Conservation (phyloP, 2,888 invertebrate species). For the Lepas anatifera region DNA sequence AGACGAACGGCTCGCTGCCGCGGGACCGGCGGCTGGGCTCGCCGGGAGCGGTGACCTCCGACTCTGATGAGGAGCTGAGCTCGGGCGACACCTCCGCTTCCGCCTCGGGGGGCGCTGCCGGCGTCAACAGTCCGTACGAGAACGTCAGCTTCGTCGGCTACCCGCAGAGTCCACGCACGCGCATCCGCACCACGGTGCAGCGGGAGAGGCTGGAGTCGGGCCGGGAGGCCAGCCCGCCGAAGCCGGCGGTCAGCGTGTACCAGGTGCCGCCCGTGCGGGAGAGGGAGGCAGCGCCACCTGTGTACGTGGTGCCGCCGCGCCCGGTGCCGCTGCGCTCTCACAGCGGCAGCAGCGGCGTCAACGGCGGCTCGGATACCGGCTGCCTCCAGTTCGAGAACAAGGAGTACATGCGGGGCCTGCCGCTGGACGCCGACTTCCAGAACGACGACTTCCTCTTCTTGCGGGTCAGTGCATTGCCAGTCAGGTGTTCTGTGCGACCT, state of each 20-base stretch:
- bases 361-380: background rate
- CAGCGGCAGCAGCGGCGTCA: background rate
- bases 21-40: constrained; percentile 36
- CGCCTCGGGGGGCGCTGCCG: constrained; percentile 20
- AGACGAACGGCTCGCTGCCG: constrained; percentile 79
- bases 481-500: too few species aligned
- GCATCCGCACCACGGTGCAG: constrained; percentile 31
- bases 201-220: constrained; percentile 23
- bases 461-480: background rate
- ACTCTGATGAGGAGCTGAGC: constrained; percentile 11
- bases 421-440: background rate
- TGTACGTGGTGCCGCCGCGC: background rate
- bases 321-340: background rate
- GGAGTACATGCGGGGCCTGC: constrained; percentile 1
- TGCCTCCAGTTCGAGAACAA: background rate
- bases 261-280: background rate
- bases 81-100: constrained; percentile 24
- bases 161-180: constrained; percentile 34
- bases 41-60: constrained; percentile 13
- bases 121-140: constrained; percentile 26
- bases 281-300: too few species aligned
- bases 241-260: background rate
- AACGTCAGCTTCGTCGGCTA: constrained; percentile 25
- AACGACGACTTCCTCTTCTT: background rate
- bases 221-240: background rate